These are phyloP conservation scores for Pyrochroa serraticornis DNA, from an alignment of 2,888 invertebrate species.

Conservation along the genomic window DNA sequence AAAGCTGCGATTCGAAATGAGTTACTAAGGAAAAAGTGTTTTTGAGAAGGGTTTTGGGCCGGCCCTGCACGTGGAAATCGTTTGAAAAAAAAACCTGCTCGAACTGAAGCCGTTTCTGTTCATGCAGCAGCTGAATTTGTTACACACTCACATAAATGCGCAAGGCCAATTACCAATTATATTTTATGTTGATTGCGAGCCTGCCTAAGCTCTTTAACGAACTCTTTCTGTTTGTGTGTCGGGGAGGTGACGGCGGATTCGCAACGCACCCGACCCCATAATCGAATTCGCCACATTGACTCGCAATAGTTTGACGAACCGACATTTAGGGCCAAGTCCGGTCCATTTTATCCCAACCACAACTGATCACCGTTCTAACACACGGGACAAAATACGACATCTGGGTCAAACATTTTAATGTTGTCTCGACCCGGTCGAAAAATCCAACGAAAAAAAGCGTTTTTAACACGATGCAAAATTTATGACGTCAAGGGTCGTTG, in stretches of 20 bases:
- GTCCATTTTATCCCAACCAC: no score
- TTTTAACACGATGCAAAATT: conserved; percentile 2
- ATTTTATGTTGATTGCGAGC: conserved; percentile 20
- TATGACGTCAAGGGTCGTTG: background rate
- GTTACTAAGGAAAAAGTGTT: no score
- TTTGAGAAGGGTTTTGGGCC: no score
- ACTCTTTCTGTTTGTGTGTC: no score
- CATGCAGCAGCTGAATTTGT: background rate
- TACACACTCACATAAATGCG: background rate
- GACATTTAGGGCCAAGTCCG: background rate
- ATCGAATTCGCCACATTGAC: conserved; percentile 14
- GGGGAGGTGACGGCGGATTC: background rate
- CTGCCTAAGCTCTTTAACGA: no score
- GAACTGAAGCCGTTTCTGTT: no score
- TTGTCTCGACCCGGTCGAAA: conserved; percentile 10
- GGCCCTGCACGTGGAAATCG: no score
- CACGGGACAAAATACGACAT: conserved; percentile 15
- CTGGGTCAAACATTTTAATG: conserved; percentile 26
- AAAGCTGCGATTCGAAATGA: no score
- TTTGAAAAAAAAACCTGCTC: no score
- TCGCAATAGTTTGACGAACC: no score
- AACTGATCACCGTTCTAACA: no score
- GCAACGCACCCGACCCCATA: conserved; percentile 5
- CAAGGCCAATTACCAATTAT: conserved; percentile 16
- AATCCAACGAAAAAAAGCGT: conserved; percentile 9